Evolutionary conservation across 2,113 vertebrate genomes (phyloP).

Genomic region (Pygathrix nemaeus): DNA sequence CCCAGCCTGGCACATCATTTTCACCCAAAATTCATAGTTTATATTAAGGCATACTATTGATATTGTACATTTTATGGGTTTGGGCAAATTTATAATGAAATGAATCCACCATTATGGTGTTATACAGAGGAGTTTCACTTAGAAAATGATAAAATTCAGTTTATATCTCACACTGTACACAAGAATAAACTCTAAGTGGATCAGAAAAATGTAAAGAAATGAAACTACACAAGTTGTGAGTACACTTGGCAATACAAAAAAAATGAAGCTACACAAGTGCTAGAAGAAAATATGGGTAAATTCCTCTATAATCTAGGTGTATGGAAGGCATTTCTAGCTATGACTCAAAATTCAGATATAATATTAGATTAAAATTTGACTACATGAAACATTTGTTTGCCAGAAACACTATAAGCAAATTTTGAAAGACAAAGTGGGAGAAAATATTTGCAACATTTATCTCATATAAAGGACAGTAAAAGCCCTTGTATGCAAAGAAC

Average conservation of each 20-base stretch:
- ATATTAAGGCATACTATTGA: neutral
- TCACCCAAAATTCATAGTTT: neutral
- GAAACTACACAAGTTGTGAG: neutral
- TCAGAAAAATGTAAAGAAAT: conserved; percentile 13
- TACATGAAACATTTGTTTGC: neutral
- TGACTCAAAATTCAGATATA: neutral
- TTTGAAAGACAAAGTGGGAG: neutral
- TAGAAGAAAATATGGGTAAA: neutral
- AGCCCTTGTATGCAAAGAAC: neutral
- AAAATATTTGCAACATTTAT: neutral
- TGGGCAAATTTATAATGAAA: neutral
- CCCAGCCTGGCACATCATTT: neutral
- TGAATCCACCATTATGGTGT: neutral
- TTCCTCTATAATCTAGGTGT: neutral
- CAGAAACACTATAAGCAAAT: neutral
- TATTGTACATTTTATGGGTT: neutral
- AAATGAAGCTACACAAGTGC: neutral
- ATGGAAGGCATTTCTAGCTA: neutral
- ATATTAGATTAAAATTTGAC: neutral
- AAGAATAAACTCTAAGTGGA: neutral
- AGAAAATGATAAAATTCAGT: conserved; percentile 9
- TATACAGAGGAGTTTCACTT: neutral
- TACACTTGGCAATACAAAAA: neutral
- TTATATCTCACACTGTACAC: neutral
- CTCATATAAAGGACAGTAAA: neutral